These are phyloP conservation scores for Melanotaenia pygmaea DNA, from an alignment of 2,797 vertebrate species.

Conservation along the genomic window DNA sequence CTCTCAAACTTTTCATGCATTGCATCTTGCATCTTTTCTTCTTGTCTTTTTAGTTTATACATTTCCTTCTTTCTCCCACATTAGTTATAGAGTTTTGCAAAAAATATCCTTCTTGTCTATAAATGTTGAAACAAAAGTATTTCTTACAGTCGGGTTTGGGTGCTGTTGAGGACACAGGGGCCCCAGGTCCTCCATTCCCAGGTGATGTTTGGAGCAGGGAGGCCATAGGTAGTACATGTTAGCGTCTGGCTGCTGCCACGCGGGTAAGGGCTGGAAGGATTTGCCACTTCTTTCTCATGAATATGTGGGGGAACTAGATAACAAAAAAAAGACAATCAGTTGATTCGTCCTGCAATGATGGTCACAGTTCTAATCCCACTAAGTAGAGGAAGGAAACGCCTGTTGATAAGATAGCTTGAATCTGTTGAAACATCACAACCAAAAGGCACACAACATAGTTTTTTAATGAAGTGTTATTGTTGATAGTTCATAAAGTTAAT, in stretches of 20 bases:
- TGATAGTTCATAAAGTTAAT: not conserved
- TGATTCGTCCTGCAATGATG: not conserved
- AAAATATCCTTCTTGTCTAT: not conserved
- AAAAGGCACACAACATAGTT: not conserved
- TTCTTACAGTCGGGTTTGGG: slow-evolving; percentile 87
- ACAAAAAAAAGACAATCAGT: slow-evolving; percentile 27
- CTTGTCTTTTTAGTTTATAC: slow-evolving; percentile 13
- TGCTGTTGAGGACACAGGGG: slow-evolving; percentile 89
- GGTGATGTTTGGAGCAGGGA: slow-evolving; percentile 86
- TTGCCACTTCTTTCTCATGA: slow-evolving; percentile 94
- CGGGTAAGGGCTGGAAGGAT: slow-evolving; percentile 89
- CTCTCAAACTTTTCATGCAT: slow-evolving; percentile 30
- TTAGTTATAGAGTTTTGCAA: not conserved
- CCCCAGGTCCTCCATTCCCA: slow-evolving; percentile 98
- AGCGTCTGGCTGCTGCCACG: slow-evolving; percentile 92
- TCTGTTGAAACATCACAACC: not conserved
- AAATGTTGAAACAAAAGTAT: slow-evolving; percentile 9
- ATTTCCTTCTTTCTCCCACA: slow-evolving; percentile 12
- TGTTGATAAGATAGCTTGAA: not conserved
- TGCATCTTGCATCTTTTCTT: slow-evolving; percentile 19
- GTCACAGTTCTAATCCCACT: not conserved
- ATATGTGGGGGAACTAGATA: slow-evolving; percentile 91
- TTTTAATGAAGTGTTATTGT: not conserved
- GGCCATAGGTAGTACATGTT: slow-evolving; percentile 92
- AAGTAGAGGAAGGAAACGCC: slow-evolving; percentile 12